Evolutionary conservation across 2,888 invertebrate species (phyloP).

Genomic region (Pinctada fucata): DNA sequence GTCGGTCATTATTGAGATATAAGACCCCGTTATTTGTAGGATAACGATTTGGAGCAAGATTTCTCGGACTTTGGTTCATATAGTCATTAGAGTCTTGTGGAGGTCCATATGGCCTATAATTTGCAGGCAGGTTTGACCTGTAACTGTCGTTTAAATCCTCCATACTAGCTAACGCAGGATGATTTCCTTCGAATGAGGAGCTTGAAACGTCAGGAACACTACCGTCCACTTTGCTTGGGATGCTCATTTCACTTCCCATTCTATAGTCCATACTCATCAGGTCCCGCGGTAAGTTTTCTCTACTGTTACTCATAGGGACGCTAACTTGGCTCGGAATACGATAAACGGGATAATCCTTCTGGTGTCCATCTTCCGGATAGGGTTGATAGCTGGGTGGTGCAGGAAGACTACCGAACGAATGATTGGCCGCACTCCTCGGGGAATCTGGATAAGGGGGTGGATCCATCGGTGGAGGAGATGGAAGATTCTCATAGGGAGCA

Average conservation of each 20-base stretch:
- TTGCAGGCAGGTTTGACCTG: neutral
- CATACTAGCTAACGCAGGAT: neutral
- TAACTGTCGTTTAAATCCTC: slow-evolving; percentile 25
- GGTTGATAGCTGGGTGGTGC: neutral
- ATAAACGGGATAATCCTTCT: slow-evolving; percentile 3
- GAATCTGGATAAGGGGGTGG: neutral
- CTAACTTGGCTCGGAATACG: slow-evolving; percentile 15
- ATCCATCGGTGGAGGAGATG: slow-evolving; percentile 1
- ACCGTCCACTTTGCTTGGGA: slow-evolving; percentile 15
- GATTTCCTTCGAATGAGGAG: neutral
- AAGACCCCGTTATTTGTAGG: slow-evolving; percentile 1
- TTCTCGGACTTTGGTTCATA: slow-evolving; percentile 1
- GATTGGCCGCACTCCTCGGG: neutral
- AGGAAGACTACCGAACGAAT: neutral
- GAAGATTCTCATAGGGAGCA: neutral
- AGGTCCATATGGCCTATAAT: neutral
- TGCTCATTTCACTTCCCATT: slow-evolving; percentile 19
- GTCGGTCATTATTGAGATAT: slow-evolving; percentile 10
- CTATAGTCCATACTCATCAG: slow-evolving; percentile 31
- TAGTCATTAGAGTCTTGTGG: neutral
- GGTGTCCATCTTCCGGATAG: neutral
- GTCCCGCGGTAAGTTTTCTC: slow-evolving; percentile 17
- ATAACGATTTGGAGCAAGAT: no score
- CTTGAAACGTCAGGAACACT: slow-evolving; percentile 18
- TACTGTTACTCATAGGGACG: slow-evolving; percentile 12